Evolutionary conservation across 2,797 vertebrate species (phyloP).

Genomic region (Poecilia gillii): DNA sequence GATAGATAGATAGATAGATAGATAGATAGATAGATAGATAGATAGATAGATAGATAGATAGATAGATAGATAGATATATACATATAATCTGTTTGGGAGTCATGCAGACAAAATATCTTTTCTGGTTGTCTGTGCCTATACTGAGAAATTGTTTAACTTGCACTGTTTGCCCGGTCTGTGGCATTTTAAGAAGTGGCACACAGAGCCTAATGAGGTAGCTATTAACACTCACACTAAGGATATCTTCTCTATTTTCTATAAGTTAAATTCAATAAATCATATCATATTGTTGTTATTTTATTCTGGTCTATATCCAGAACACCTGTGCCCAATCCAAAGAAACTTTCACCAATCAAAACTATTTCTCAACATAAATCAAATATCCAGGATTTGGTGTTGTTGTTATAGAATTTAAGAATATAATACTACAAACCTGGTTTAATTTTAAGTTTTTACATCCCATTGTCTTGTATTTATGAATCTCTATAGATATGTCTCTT

Average conservation of each 20-base stretch:
- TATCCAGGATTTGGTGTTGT: not conserved
- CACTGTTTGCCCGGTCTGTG: not conserved
- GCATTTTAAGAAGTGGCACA: not conserved
- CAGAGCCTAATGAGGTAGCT: not conserved
- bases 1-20: too few species aligned
- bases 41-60: too few species aligned
- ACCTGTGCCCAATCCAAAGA: not conserved
- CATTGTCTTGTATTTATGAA: not conserved
- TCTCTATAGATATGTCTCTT: not conserved
- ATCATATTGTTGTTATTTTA: too few species aligned
- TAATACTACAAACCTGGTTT: not conserved
- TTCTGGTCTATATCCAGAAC: not conserved
- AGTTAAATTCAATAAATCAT: too few species aligned
- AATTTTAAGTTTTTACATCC: not conserved
- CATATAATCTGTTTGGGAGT: not conserved
- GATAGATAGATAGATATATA: too few species aligned
- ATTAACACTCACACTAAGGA: not conserved
- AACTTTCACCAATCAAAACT: too few species aligned
- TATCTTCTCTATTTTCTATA: not conserved
- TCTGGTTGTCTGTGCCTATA: not conserved
- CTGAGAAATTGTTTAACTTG: not conserved
- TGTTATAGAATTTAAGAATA: not conserved
- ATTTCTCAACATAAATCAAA: too few species aligned
- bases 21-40: too few species aligned
- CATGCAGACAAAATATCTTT: not conserved